These are phyloP conservation scores for Agriotes lineatus DNA, from an alignment of 2,888 invertebrate genomes.

Conservation along the genomic window DNA sequence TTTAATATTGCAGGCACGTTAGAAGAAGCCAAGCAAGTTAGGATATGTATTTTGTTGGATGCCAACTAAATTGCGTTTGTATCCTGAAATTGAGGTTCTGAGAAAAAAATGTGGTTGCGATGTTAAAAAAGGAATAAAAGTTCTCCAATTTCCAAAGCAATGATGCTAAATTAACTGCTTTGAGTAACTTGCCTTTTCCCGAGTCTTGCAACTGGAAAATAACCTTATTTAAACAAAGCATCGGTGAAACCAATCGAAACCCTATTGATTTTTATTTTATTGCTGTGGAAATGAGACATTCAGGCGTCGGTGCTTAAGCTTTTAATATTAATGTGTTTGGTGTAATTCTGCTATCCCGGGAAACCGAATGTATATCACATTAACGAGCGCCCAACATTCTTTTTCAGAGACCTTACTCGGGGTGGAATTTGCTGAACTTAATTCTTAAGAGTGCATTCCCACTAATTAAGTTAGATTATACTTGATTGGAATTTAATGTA, in stretches of 20 bases:
- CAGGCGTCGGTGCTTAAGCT: not conserved
- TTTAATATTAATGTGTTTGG: not conserved
- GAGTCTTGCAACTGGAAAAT: no score
- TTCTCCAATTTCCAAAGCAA: no score
- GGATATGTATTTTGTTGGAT: constrained; percentile 1
- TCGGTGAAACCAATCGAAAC: not conserved
- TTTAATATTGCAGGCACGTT: constrained; percentile 11
- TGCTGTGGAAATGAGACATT: not conserved
- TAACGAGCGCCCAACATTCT: not conserved
- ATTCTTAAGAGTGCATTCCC: no score
- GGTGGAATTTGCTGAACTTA: no score
- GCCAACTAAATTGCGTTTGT: not conserved
- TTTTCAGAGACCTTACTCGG: no score
- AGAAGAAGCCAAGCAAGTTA: constrained; percentile 2
- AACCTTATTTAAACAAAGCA: not conserved
- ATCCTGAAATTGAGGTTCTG: no score
- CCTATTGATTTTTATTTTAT: not conserved
- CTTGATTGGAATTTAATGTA: no score
- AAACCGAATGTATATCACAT: constrained; percentile 1
- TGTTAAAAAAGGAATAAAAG: no score
- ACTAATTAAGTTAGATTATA: no score
- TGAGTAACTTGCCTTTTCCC: no score
- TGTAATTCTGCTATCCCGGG: not conserved
- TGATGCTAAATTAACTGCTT: no score
- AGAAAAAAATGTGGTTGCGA: no score